Conservation (phyloP, 2,797 vertebrate species). For the Gobio occitaniae region DNA sequence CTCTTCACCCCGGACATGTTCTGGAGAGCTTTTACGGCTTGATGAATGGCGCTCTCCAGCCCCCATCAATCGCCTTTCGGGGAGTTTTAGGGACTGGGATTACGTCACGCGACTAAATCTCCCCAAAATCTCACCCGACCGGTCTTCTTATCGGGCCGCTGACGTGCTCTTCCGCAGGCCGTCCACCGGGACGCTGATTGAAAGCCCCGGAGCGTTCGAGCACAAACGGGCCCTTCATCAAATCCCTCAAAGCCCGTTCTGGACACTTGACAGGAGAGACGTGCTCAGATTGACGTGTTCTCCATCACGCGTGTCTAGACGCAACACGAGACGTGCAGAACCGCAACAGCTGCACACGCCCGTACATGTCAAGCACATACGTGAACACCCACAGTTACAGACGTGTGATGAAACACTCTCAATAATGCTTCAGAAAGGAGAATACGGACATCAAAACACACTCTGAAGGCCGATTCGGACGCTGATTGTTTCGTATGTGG, state of each 20-base stretch:
- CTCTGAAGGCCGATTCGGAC: too few relatives aligned
- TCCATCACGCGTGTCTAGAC: constrained; percentile 48
- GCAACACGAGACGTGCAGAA: constrained; percentile 38
- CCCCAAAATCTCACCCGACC: constrained; percentile 15
- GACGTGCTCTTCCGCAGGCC: constrained; percentile 40
- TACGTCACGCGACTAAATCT: constrained; percentile 45
- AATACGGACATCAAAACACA: neutral
- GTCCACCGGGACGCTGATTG: constrained; percentile 1
- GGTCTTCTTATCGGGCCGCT: constrained; percentile 46
- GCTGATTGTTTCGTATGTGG: too few relatives aligned
- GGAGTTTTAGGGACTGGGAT: constrained; percentile 1
- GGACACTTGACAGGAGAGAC: constrained; percentile 22
- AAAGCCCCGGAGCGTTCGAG: neutral
- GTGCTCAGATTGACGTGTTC: constrained; percentile 17
- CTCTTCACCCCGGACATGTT: constrained; percentile 17
- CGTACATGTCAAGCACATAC: neutral
- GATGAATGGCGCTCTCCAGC: constrained; percentile 21
- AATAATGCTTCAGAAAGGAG: neutral
- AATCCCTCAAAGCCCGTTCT: constrained; percentile 6
- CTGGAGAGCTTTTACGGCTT: constrained; percentile 32
- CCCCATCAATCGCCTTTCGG: neutral
- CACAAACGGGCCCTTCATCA: constrained; percentile 15
- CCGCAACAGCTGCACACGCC: constrained; percentile 23
- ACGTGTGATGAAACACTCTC: constrained; percentile 2
- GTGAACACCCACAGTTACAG: constrained; percentile 32